Base-by-base conservation (phyloP, 2,797 vertebrate genomes). In the Oreortyx pictus region DNA sequence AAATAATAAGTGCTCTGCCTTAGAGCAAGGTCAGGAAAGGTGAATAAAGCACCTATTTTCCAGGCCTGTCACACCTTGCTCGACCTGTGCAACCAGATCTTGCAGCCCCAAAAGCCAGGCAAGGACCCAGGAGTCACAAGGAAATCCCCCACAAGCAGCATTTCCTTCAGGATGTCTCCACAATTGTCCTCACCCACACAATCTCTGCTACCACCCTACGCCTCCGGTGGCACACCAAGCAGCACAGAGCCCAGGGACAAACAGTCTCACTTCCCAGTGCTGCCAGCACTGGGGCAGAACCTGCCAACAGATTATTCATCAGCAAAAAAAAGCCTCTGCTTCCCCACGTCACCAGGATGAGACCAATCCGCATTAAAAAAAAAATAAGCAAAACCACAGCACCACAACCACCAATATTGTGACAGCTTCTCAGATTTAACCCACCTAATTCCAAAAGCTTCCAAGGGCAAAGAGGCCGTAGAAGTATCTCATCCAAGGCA, bases 231-330 rank as follows among this genome's bases (percentile, higher is more conserved):
- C 18, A 46, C 50, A 47, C 29, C 0, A 1, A 73, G 68, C 76
- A 62, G 80, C 27, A 88, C 39, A 44, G 57, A 41, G 67, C 49
- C 87, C 9, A 1, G 64, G 61, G 72, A 66, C 83, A 91, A 47
- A 60, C 4, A 6, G 35, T 13, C 75, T 86, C 1, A 0, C n/a
- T 67, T 86, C 73, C 86, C 33, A 3, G 54, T 15, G 61, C 67
- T 87, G 62, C 71, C 92, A 95, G 82, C 84, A 86, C 56, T 14
- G 0, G 70, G 76, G 67, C 83, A 96, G 65, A 90, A 92, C 85
- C 79, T 78, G 94, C 94, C 88, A 92, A 90, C 65, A 81, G 39
- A 97, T 81, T 93, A 96, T 86, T 94, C 94, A 96, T 86, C 95
- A 76, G 74, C 75, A 83, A 89, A 91, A 56, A 56, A 62, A 59